These are phyloP conservation scores for Spilosoma lubricipeda DNA, from an alignment of 2,888 invertebrate species.

Conservation along the genomic window DNA sequence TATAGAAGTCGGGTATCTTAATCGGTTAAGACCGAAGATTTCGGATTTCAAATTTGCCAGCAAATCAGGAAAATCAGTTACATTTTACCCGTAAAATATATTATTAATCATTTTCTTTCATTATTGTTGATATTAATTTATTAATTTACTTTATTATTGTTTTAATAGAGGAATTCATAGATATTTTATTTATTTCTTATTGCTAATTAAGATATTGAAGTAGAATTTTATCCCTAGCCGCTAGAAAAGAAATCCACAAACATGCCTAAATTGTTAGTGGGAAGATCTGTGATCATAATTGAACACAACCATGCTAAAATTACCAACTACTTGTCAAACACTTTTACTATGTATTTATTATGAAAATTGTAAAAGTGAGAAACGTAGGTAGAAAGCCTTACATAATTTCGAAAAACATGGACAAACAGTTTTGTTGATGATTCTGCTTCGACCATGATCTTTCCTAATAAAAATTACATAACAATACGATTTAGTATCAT, in stretches of 20 bases:
- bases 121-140: background rate
- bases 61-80: too few relatives aligned
- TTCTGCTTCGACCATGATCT: constrained; percentile 29
- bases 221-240: background rate
- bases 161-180: background rate
- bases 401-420: constrained; percentile 22
- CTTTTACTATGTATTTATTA: constrained; percentile 21
- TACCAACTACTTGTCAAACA: constrained; percentile 36
- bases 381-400: constrained; percentile 43
- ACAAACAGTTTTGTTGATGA: constrained; percentile 17
- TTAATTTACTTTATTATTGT: background rate
- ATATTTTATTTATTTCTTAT: background rate
- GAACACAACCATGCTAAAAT: constrained; percentile 39
- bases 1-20: background rate
- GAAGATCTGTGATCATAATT: constrained; percentile 25
- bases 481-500: constrained; percentile 25
- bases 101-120: background rate
- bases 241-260: constrained; percentile 4
- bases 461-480: constrained; percentile 45
- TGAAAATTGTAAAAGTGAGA: constrained; percentile 23
- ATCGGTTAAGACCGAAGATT: background rate
- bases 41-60: background rate
- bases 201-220: background rate
- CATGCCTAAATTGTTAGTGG: constrained; percentile 1
- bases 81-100: background rate